A percentile compares a stretch with the other conserved stretches of the same genome.
Conservation (phyloP, 2,888 invertebrate species). For the Pristionchus exspectatus region DNA sequence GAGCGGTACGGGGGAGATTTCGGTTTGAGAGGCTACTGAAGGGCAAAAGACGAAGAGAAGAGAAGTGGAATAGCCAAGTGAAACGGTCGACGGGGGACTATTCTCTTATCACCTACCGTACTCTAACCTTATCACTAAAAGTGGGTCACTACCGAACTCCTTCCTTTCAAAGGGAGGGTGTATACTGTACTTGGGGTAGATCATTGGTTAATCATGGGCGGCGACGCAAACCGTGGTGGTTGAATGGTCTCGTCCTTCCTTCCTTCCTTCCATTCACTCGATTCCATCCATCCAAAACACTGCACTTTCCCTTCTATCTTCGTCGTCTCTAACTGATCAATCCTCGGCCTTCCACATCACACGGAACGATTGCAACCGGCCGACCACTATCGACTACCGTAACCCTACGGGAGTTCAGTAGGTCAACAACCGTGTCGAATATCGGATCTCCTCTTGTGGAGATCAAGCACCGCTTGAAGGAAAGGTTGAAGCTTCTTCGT, state of each 20-base stretch:
- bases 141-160: background rate
- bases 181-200: background rate
- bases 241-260: conserved; percentile 32
- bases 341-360: conserved; percentile 20
- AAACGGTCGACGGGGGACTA: background rate
- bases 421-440: background rate
- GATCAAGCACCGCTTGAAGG: background rate
- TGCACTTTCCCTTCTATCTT: conserved; percentile 24
- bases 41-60: background rate
- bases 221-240: background rate
- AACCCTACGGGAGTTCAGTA: background rate
- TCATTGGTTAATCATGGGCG: background rate
- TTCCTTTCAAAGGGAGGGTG: background rate
- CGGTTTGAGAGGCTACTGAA: conserved; percentile 16
- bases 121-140: background rate
- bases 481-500: background rate
- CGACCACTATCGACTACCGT: background rate
- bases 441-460: background rate
- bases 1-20: background rate
- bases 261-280: background rate
- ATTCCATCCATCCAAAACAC: conserved; percentile 29
- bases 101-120: conserved; percentile 25
- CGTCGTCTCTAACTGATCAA: conserved; percentile 32
- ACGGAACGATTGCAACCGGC: background rate
- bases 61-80: background rate